A percentile compares a stretch with the other conserved stretches of the same genome.
These are phyloP conservation scores for Hyposoter didymator DNA, from an alignment of 2,888 invertebrate genomes.

Conservation along the genomic window DNA sequence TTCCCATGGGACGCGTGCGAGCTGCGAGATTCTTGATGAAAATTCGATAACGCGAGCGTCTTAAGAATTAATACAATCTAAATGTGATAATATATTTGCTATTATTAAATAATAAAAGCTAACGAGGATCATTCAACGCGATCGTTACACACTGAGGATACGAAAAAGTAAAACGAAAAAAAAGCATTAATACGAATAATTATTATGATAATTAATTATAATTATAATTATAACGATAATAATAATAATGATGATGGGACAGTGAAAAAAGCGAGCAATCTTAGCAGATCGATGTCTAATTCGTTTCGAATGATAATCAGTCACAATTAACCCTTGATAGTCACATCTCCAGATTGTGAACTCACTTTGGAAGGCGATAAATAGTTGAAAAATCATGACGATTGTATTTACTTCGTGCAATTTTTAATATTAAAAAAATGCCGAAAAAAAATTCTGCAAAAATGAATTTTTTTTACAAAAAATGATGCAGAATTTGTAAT, in stretches of 20 bases:
- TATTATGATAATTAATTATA: conserved; percentile 8
- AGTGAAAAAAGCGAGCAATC: conserved; percentile 64
- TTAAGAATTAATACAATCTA: conserved; percentile 84
- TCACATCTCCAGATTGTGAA: too few species aligned
- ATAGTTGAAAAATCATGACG: too few species aligned
- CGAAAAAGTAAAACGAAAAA: conserved; percentile 46
- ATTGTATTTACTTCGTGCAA: too few species aligned
- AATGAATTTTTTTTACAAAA: too few species aligned
- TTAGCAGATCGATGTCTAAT: conserved; percentile 66
- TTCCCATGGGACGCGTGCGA: conserved; percentile 70
- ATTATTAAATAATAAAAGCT: conserved; percentile 76
- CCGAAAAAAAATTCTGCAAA: too few species aligned
- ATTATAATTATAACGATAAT: conserved; percentile 5
- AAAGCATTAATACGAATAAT: conserved; percentile 30
- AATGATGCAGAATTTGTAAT: too few species aligned
- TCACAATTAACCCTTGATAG: conserved; percentile 2
- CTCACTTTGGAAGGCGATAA: too few species aligned
- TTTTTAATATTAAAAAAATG: too few species aligned
- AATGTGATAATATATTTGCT: conserved; percentile 84
- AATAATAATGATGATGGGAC: conserved; percentile 18
- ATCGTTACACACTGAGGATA: conserved; percentile 63
- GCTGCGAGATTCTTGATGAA: conserved; percentile 36
- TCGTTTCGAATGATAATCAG: conserved; percentile 52
- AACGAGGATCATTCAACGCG: conserved; percentile 72
- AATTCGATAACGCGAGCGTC: conserved; percentile 72